phyloP scores from a whole-genome alignment of 1,140 invertebrate species.

The Drosophila willistoni region DNA sequence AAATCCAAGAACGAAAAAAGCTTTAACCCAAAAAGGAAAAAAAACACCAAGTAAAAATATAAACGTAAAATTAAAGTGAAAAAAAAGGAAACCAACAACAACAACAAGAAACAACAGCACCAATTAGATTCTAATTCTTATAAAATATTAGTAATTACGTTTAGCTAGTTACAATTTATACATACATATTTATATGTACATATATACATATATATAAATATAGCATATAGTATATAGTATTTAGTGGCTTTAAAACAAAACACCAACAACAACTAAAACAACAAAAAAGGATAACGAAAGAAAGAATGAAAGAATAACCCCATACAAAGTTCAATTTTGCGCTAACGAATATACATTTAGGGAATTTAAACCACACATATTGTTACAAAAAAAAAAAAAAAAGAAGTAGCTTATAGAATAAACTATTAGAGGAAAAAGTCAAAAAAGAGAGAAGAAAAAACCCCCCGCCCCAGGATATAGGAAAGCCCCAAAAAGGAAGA shows the following conservation, averaged over 20 bases:
- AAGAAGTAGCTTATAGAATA: slow-evolving; percentile 64
- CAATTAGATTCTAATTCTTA: slow-evolving; percentile 71
- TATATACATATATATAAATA: slow-evolving; percentile 32
- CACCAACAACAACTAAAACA: slow-evolving; percentile 70
- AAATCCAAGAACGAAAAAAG: slow-evolving; percentile 46
- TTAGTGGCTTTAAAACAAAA: slow-evolving; percentile 77
- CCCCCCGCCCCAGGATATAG: slow-evolving; percentile 17
- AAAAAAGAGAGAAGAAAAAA: slow-evolving; percentile 5
- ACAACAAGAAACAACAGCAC: slow-evolving; percentile 61
- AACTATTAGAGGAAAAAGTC: slow-evolving; percentile 50
- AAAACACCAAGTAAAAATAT: slow-evolving; percentile 33
- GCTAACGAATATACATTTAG: slow-evolving; percentile 77
- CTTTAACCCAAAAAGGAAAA: slow-evolving; percentile 35
- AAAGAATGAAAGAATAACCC: slow-evolving; percentile 9
- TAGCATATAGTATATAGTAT: slow-evolving; percentile 32
- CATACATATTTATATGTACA: slow-evolving; percentile 43
- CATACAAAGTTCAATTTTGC: slow-evolving; percentile 11
- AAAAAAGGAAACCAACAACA: slow-evolving; percentile 63
- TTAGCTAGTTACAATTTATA: slow-evolving; percentile 74
- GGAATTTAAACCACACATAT: slow-evolving; percentile 57
- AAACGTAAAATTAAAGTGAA: slow-evolving; percentile 15
- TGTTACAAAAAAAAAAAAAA: slow-evolving; percentile 10
- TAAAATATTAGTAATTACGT: slow-evolving; percentile 68
- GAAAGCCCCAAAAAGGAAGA: slow-evolving; percentile 21
- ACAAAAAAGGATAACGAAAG: slow-evolving; percentile 40